Conservation (phyloP, 2,113 vertebrate species). For the Pelusios castaneus region DNA sequence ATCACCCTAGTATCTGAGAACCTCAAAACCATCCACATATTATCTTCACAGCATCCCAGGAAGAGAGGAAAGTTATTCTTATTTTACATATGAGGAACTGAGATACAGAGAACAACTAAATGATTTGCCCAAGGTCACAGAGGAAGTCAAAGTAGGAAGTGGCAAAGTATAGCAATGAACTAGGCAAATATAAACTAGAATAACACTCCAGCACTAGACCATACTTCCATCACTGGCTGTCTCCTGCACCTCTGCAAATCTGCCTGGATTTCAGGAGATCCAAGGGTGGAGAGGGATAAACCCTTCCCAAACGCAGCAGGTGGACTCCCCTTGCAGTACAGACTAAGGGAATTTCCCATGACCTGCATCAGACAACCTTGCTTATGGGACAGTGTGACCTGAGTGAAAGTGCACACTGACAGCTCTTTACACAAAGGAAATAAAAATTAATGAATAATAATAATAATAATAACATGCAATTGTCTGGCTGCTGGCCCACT, state of each 20-base stretch:
- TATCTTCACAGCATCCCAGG: background rate
- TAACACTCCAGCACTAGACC: background rate
- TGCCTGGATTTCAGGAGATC: background rate
- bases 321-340: background rate
- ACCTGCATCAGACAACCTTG: background rate
- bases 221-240: background rate
- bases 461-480: background rate
- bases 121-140: background rate
- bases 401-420: background rate
- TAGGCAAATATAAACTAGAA: background rate
- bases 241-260: background rate
- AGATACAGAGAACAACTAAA: slow-evolving; percentile 12
- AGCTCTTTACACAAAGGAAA: background rate
- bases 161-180: background rate
- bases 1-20: background rate
- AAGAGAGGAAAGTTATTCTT: background rate
- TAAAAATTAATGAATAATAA: background rate
- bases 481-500: background rate
- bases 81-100: background rate
- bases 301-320: background rate
- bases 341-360: background rate
- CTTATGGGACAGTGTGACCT: background rate
- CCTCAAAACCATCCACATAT: background rate
- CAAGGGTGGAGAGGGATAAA: background rate
- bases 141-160: background rate